Conservation (phyloP, 2,113 vertebrate species). For the Centropus unirufus region DNA sequence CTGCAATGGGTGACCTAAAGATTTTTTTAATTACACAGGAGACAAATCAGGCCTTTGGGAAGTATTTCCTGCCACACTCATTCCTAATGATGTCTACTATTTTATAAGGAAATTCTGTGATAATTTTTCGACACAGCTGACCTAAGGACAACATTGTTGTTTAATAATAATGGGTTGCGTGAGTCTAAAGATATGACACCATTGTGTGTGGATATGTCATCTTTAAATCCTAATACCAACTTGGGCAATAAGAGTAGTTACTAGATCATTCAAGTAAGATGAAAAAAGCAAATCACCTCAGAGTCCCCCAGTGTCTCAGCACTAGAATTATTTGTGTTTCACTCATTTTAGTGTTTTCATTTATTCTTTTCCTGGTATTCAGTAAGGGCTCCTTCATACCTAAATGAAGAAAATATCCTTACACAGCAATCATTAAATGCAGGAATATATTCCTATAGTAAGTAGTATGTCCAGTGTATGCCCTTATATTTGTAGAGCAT, state of each 20-base stretch:
- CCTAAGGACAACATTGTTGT: not conserved
- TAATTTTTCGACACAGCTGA: not conserved
- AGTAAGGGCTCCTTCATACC: constrained; percentile 16
- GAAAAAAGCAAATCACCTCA: constrained; percentile 5
- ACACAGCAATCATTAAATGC: not conserved
- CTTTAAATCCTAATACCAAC: not conserved
- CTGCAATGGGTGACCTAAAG: not conserved
- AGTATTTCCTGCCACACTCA: not conserved
- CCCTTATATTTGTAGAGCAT: not conserved
- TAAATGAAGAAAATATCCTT: constrained; percentile 24
- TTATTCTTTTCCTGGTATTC: constrained; percentile 46
- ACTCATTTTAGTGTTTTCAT: constrained; percentile 57
- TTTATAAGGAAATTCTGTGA: not conserved
- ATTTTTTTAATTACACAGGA: not conserved
- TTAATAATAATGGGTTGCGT: not conserved
- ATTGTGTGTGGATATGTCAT: not conserved
- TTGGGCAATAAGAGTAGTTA: not conserved
- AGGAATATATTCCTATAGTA: not conserved
- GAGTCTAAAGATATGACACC: not conserved
- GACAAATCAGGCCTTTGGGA: not conserved
- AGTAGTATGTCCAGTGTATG: not conserved
- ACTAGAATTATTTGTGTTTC: constrained; percentile 48
- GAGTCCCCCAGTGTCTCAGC: not conserved
- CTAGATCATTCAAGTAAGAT: not conserved
- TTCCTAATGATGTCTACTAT: not conserved